Conservation (phyloP, 2,113 vertebrate species). For the Craseonycteris thonglongyai region DNA sequence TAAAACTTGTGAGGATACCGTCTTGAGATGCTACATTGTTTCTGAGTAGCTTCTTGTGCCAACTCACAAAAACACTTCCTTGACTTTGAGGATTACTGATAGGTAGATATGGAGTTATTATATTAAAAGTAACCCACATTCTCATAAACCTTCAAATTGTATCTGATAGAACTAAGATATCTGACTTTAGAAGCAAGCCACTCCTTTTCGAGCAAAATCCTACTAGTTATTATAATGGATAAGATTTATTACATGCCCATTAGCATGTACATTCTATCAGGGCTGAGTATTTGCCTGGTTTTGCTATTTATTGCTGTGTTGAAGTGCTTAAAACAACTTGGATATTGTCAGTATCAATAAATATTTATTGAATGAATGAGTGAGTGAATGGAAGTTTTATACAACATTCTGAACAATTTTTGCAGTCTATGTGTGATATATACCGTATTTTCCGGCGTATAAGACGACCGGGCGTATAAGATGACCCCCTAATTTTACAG, state of each 20-base stretch:
- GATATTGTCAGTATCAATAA: neutral
- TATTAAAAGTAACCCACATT: neutral
- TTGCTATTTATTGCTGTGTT: neutral
- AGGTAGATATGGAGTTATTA: neutral
- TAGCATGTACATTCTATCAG: too few species aligned
- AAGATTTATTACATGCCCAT: neutral
- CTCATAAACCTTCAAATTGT: neutral
- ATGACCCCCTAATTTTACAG: too few species aligned
- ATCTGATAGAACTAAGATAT: neutral
- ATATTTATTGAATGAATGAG: neutral
- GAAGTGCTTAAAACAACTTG: neutral
- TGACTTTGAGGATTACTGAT: neutral
- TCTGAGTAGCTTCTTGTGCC: neutral
- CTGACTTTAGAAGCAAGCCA: neutral
- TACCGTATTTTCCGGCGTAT: too few species aligned
- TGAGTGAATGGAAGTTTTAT: neutral
- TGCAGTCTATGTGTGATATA: neutral
- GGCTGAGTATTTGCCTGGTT: neutral
- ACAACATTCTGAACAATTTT: neutral
- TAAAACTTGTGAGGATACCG: neutral
- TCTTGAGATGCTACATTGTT: fast-evolving
- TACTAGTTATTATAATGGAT: neutral
- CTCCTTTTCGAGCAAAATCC: neutral
- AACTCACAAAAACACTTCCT: neutral
- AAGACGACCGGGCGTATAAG: too few species aligned